Evolutionary conservation across 2,888 invertebrate species (phyloP), one percentile per base, ranked within the genome.

Genomic region (Oeneis ivallda): DNA sequence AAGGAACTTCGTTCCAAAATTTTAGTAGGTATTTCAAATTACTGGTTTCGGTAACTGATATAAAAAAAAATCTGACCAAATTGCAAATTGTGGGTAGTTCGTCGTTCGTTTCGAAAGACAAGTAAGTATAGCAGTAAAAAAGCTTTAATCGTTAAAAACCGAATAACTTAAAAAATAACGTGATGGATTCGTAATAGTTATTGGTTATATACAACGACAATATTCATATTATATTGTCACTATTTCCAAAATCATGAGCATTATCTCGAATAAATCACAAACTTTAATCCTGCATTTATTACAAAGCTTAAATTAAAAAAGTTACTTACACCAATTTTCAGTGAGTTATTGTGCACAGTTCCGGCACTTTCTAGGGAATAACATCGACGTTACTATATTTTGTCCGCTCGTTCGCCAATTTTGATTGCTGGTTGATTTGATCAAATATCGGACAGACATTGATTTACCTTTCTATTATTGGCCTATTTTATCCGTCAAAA

Each of bases 301-400:
- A 81, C 81, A 83, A 79, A 76, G 79, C 82, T 84, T 79, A 87
- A 89, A 90, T 90, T 90, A 89, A 89, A 90, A 91, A 91, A 91
- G 89, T 90, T 89, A 81, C 76, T 90, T 89, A 81, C 76, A 79
- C 83, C 83, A 87, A 87, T 88, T 87, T 86, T 81, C 83, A 84
- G 84, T 88, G 90, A 91, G 87, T 90, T 91, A 90, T 89, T 86
- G 83, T 87, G 82, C 83, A 85, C 81, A 84, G 80, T 83, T 80
- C 79, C 80, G 80, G 75, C 75, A 78, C 77, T 77, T 74, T 67
- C 77, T 65, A 71, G 78, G 69, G 70, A 69, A 71, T 68, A 62
- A 43, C 64, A 59, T 64, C 64, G 56, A 54, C 47, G 59, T 64
- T 57, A 50, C 60, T 45, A 53, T 61, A 65, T 39, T 56, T 56